These are phyloP conservation scores for Phasianus colchicus DNA, from an alignment of 2,113 vertebrate species.

Conservation along the genomic window DNA sequence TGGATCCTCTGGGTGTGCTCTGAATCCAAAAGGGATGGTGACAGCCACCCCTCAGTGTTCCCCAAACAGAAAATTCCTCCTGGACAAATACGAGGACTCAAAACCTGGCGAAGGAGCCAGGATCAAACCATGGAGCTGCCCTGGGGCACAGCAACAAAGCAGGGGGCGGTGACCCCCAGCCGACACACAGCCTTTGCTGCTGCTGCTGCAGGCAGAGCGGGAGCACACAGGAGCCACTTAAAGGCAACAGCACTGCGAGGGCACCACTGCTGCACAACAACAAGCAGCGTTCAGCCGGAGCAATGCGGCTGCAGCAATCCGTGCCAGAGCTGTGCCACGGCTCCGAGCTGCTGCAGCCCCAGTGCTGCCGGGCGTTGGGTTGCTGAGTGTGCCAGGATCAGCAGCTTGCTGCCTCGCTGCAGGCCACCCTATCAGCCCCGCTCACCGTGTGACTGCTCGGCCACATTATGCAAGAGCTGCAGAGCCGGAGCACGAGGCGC, in stretches of 20 bases:
- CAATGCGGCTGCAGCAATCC: accelerated
- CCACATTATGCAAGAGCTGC: constrained; percentile 52
- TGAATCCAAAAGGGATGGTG: not conserved
- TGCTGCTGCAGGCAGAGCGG: not conserved
- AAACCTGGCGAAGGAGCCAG: not conserved
- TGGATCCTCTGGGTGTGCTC: accelerated
- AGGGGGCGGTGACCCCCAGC: not conserved
- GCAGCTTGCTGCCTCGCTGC: accelerated
- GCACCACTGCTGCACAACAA: too few species aligned
- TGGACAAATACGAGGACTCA: not conserved
- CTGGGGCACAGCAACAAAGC: not conserved
- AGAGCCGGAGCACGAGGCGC: not conserved
- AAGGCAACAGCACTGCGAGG: accelerated
- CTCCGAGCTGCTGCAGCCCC: not conserved
- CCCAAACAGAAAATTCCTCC: not conserved
- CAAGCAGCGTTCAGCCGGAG: not conserved
- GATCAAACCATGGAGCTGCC: not conserved
- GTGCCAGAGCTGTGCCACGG: not conserved
- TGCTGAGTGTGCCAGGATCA: accelerated
- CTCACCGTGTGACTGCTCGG: not conserved
- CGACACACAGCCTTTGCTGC: not conserved
- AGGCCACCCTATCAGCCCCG: not conserved
- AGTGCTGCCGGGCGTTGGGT: accelerated
- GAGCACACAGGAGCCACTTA: accelerated
- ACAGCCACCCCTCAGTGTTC: accelerated